Evolutionary conservation across 2,888 invertebrate species (phyloP).

Genomic region (Argyra leucocephala): DNA sequence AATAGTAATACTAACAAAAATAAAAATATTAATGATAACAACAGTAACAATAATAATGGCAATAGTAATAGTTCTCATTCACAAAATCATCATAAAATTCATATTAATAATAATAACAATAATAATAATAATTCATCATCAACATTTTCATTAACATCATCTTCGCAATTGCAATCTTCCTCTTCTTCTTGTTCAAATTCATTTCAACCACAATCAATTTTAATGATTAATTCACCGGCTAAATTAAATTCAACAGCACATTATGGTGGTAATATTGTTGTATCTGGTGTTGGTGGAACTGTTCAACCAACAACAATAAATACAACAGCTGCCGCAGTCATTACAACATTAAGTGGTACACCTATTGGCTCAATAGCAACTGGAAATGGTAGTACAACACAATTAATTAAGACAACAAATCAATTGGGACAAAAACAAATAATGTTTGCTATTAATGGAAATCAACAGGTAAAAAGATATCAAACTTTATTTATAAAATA

Average conservation of each 20-base stretch:
- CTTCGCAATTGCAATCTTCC: slow-evolving; percentile 14
- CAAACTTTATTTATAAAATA: no score
- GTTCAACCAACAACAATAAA: slow-evolving; percentile 16
- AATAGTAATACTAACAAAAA: slow-evolving; percentile 15
- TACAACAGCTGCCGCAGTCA: slow-evolving; percentile 23
- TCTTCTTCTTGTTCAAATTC: not conserved
- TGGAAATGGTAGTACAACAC: slow-evolving; percentile 24
- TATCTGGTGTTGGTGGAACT: slow-evolving; percentile 17
- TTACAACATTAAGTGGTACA: slow-evolving; percentile 27
- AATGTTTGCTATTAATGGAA: slow-evolving; percentile 35
- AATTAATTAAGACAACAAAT: slow-evolving; percentile 24
- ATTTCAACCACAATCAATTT: slow-evolving; percentile 17
- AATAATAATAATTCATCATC: slow-evolving; percentile 18
- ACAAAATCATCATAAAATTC: slow-evolving; percentile 18
- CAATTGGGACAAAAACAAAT: slow-evolving; percentile 33
- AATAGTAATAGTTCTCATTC: slow-evolving; percentile 14
- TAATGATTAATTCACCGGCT: slow-evolving; percentile 29
- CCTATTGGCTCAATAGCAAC: slow-evolving; percentile 26
- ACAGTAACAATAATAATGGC: slow-evolving; percentile 13
- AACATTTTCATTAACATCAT: slow-evolving; percentile 16
- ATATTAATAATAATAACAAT: slow-evolving; percentile 20
- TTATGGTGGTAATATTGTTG: not conserved
- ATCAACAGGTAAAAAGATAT: slow-evolving; percentile 34
- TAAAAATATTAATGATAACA: slow-evolving; percentile 12
- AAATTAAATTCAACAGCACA: slow-evolving; percentile 25